Conservation (phyloP, 2,113 vertebrate genomes). For the Hyla sarda region DNA sequence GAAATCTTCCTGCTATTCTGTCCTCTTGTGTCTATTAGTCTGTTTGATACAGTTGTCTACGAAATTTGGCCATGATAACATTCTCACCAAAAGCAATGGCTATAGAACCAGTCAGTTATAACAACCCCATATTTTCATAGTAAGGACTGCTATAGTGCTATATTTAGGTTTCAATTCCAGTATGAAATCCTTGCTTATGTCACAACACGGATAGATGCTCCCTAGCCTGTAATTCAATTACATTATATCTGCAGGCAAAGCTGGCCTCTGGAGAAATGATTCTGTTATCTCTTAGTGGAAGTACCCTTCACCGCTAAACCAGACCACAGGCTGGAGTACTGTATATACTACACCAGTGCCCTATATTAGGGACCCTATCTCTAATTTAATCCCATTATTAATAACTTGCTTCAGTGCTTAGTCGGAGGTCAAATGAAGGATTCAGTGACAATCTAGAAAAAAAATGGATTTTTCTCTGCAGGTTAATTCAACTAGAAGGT, state of each 20-base stretch:
- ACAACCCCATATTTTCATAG: neutral
- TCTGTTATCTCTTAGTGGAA: constrained; percentile 10
- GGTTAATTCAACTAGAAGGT: neutral
- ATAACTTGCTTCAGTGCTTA: constrained; percentile 14
- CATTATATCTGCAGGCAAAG: neutral
- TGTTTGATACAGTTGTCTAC: no score
- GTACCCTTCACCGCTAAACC: neutral
- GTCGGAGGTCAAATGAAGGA: constrained; percentile 26
- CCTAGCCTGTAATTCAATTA: constrained; percentile 34
- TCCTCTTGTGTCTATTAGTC: no score
- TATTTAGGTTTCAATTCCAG: neutral
- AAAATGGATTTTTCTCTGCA: neutral
- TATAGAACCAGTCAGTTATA: neutral
- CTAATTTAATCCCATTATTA: constrained; percentile 28
- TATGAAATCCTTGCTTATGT: constrained; percentile 6
- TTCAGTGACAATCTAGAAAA: neutral
- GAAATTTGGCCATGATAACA: no score
- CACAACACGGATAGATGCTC: neutral
- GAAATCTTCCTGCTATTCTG: no score
- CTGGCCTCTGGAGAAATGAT: constrained; percentile 15
- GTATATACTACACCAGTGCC: neutral
- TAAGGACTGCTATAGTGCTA: neutral
- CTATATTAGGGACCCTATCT: constrained; percentile 12
- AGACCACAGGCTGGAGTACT: neutral
- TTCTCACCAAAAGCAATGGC: neutral